Evolutionary conservation across 2,113 vertebrate species (phyloP).

Genomic region (Corythaeola cristata): DNA sequence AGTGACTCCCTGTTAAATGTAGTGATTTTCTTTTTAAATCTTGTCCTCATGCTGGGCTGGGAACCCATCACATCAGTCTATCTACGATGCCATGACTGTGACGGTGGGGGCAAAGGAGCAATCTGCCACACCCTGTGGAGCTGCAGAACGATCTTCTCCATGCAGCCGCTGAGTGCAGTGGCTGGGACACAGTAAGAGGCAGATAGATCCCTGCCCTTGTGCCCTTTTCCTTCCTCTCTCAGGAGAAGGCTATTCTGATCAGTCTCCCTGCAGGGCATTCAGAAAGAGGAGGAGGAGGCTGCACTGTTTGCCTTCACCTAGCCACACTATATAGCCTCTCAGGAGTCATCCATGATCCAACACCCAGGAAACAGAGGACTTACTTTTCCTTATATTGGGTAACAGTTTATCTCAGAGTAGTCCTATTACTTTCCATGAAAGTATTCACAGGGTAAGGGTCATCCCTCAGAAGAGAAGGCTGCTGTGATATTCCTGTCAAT

Average conservation of each 20-base stretch:
- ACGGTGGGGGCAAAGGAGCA: background rate
- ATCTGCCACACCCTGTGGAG: background rate
- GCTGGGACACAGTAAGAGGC: background rate
- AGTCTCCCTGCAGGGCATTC: background rate
- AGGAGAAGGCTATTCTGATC: background rate
- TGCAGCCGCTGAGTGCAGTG: background rate
- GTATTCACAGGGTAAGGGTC: background rate
- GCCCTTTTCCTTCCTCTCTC: background rate
- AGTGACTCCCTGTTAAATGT: conserved; percentile 42
- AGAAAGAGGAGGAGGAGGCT: background rate
- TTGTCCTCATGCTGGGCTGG: background rate
- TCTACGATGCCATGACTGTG: background rate
- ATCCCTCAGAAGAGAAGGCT: background rate
- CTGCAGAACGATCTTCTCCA: background rate
- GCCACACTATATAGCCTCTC: background rate
- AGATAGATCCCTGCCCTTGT: background rate
- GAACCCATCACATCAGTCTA: background rate
- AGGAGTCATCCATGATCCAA: background rate
- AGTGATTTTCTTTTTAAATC: conserved; percentile 21
- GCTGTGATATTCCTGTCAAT: background rate
- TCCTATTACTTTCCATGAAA: background rate
- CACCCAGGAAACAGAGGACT: background rate
- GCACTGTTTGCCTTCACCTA: background rate
- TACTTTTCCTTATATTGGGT: background rate
- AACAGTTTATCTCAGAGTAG: background rate